Evolutionary conservation across 2,797 vertebrate genomes (phyloP), one percentile per base, ranked within the genome.

Genomic region (Onychomys arenicola): DNA sequence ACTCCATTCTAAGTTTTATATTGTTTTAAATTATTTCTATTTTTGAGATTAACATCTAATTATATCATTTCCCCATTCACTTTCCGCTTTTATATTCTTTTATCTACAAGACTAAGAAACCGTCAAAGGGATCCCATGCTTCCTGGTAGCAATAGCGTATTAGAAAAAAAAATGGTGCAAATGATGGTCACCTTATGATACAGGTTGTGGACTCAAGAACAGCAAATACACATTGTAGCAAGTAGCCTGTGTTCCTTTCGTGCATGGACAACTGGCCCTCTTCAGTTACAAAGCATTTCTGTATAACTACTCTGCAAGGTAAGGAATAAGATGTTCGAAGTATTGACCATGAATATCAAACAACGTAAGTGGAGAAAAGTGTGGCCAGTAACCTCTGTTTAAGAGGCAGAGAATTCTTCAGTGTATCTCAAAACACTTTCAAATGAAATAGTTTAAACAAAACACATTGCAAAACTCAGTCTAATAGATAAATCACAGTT

Each of bases 151-250:
- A 88, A 59, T 21, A 75, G 21, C 37, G 40, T 86, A 76, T 81
- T 91, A 91, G 23, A 94, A 96, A 89, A 96, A 89, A 82, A 92
- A 86, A 93, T 14, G 92, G 32, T 14, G 10, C 12, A 96, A 89
- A 71, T 19, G 11, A 91, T 67, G 16, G 65, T 40, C 46, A 77
- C 37, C 43, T 43, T 81, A 14, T 67, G 67, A 71, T 5, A 40
- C 0, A 84, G 4, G 17, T 78, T 1, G 12, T 19, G 67, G n/a
- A 85, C 17, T 92, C 27, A 77, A 91, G 43, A 93, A 81, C 55
- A 63, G 40, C 10, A 89, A 73, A 81, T n/a, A 73, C 57, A 86
- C 32, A 40, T 3, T n/a, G 1, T 5, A 65, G 40, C 27, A 90
- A 69, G 27, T 32, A 92, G 78, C 25, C 34, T 23, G 4, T 17